A percentile compares a stretch with the other conserved stretches of the same genome.
Conservation (phyloP, 2,797 vertebrate genomes). For the Delichon dasypus region DNA sequence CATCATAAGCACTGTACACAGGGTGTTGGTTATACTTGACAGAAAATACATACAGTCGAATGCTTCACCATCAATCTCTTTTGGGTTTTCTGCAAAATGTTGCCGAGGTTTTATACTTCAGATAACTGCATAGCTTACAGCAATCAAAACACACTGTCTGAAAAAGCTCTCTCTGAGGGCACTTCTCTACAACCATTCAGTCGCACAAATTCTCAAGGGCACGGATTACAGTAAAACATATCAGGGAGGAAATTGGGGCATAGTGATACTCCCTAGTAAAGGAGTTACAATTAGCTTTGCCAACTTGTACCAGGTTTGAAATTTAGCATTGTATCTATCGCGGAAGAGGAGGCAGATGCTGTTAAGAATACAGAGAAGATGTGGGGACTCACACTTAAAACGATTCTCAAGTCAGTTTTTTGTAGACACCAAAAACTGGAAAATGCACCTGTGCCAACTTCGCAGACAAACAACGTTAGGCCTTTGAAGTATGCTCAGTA, state of each 20-base stretch:
- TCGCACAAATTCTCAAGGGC: background rate
- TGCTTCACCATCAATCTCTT: background rate
- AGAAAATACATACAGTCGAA: background rate
- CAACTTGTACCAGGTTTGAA: background rate
- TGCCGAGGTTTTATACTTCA: background rate
- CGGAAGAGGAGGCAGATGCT: background rate
- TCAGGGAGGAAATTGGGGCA: background rate
- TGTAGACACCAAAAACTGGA: background rate
- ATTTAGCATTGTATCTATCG: background rate
- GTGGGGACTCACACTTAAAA: background rate
- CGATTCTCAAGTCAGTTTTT: background rate
- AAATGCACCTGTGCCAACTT: accelerated
- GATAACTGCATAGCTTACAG: background rate
- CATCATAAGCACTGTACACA: background rate
- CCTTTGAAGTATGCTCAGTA: background rate
- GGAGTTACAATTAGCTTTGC: background rate
- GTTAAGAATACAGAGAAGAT: background rate
- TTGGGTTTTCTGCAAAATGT: background rate
- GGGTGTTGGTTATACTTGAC: background rate
- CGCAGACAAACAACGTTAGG: accelerated
- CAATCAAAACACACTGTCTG: background rate
- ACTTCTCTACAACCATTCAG: background rate
- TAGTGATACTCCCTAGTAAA: background rate
- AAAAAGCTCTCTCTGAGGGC: background rate
- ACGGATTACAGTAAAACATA: background rate